Evolutionary conservation across 2,888 invertebrate species (phyloP).

Genomic region (Piscicola geometra): DNA sequence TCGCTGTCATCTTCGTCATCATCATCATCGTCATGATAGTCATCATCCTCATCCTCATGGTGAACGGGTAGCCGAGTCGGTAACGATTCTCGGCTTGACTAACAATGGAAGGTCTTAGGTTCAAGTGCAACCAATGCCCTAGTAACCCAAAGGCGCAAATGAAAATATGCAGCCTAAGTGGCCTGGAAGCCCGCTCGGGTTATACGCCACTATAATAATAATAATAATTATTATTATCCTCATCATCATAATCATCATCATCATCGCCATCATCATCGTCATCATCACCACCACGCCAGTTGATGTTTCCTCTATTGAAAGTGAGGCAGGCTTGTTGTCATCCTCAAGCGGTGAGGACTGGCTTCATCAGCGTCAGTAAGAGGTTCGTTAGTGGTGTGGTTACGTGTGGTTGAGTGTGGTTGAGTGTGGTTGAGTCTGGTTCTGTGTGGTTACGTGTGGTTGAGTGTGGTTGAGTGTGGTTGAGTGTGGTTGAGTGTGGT

Average conservation of each 20-base stretch:
- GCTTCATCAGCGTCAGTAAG: constrained; percentile 59
- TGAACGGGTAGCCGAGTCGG: no score
- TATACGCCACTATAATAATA: neutral
- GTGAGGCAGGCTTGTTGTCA: constrained; percentile 70
- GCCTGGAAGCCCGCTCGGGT: no score
- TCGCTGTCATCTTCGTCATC: no score
- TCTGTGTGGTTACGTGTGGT: neutral
- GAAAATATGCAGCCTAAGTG: no score
- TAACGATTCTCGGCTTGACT: no score
- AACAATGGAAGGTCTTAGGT: no score
- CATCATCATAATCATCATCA: neutral
- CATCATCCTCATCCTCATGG: no score
- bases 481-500: neutral
- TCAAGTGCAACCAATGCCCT: no score
- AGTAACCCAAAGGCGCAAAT: no score
- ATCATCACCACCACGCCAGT: constrained; percentile 51
- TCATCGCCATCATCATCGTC: no score
- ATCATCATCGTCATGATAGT: no score
- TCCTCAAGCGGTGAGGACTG: constrained; percentile 64
- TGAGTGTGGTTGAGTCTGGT: neutral
- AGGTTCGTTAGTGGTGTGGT: constrained; percentile 44
- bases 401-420: neutral
- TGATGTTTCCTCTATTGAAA: constrained; percentile 65
- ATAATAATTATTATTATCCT: neutral
- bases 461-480: neutral